Conservation (phyloP, 2,113 vertebrate species). For the Hippocampus zosterae region DNA sequence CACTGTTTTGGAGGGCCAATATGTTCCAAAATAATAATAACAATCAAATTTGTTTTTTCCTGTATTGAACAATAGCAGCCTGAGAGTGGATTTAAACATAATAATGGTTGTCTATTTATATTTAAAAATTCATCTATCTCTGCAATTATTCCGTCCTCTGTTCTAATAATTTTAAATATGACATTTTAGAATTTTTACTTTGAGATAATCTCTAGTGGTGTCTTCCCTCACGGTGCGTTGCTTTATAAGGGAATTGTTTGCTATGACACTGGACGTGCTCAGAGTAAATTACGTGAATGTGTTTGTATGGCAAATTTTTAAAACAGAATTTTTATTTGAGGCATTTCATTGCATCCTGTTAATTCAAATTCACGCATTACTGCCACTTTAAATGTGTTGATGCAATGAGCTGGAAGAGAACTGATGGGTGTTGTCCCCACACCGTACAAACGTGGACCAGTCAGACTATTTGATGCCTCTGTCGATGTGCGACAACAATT, state of each 20-base stretch:
- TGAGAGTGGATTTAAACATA: conserved; percentile 46
- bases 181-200: conserved; percentile 19
- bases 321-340: conserved; percentile 46
- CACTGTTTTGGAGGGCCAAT: conserved; percentile 30
- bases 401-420: conserved; percentile 40
- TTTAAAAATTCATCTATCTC: conserved; percentile 37
- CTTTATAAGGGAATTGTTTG: conserved; percentile 42
- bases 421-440: conserved; percentile 40
- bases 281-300: conserved; percentile 54
- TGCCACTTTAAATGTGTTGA: conserved; percentile 48
- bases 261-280: conserved; percentile 63
- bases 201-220: conserved; percentile 28
- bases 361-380: conserved; percentile 49
- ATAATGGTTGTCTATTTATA: conserved; percentile 64
- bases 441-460: conserved; percentile 43
- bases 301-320: conserved; percentile 46
- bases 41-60: conserved; percentile 7
- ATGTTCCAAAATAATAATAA: conserved; percentile 11
- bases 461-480: conserved; percentile 54
- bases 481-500: conserved; percentile 61
- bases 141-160: conserved; percentile 49
- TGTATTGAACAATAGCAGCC: conserved; percentile 42
- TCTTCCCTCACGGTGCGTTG: conserved; percentile 36
- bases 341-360: conserved; percentile 44
- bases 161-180: conserved; percentile 48